Conservation (phyloP, 2,113 vertebrate genomes). For the Tachysurus fulvidraco region DNA sequence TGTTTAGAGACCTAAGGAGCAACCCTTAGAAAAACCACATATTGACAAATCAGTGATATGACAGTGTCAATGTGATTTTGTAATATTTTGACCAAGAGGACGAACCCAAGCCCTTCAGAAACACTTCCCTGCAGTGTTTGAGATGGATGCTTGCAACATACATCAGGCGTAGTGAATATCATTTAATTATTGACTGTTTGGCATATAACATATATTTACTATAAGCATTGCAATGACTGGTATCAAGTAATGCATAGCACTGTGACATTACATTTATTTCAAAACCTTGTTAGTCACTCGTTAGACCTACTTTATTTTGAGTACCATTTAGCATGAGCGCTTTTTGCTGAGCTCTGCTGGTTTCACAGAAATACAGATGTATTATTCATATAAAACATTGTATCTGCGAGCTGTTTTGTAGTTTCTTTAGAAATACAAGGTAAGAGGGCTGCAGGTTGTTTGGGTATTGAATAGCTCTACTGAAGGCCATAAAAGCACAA, state of each 20-base stretch:
- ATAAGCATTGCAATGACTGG: background rate
- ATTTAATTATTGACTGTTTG: background rate
- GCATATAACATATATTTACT: background rate
- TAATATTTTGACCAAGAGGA: background rate
- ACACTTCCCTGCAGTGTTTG: background rate
- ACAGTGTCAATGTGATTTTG: background rate
- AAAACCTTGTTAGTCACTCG: background rate
- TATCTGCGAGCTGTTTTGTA: background rate
- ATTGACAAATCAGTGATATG: background rate
- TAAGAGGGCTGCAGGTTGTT: background rate
- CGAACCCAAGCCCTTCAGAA: background rate
- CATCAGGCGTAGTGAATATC: background rate
- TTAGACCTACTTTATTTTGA: background rate
- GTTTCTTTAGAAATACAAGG: background rate
- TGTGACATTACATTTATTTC: background rate
- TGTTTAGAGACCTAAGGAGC: background rate
- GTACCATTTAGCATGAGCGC: background rate
- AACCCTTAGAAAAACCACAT: background rate
- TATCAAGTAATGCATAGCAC: background rate
- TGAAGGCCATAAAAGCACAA: background rate
- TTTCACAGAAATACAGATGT: background rate
- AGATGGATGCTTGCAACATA: no score
- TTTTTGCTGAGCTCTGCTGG: background rate
- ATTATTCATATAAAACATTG: slow-evolving; percentile 2
- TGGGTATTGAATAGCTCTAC: background rate